These are phyloP conservation scores for Watsonalla cultraria DNA, from an alignment of 2,888 invertebrate genomes.

Conservation along the genomic window DNA sequence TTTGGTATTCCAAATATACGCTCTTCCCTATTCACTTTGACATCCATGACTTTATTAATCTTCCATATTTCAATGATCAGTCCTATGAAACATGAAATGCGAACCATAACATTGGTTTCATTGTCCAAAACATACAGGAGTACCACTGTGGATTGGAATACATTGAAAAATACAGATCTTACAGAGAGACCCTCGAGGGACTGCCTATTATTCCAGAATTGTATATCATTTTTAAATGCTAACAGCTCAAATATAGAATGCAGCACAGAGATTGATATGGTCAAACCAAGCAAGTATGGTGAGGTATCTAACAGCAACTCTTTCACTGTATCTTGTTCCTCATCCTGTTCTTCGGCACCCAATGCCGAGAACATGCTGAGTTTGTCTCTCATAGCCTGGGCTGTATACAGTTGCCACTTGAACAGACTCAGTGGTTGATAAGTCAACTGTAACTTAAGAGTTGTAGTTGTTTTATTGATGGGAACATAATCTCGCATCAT, in stretches of 20 bases:
- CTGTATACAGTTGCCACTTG: conserved; percentile 99
- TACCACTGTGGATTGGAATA: conserved; percentile 97
- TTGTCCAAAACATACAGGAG: conserved; percentile 98
- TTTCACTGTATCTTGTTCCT: conserved; percentile 93
- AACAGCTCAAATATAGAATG: conserved; percentile 99
- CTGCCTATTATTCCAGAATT: conserved; percentile 99
- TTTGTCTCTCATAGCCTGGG: conserved; percentile 95
- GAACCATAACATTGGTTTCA: conserved; percentile 97
- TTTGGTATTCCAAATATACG: conserved; percentile 90
- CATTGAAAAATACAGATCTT: conserved; percentile 98
- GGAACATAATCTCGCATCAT: conserved; percentile 96
- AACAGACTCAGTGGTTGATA: conserved; percentile 96
- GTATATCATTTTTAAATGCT: conserved; percentile 99
- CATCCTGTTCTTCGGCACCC: conserved; percentile 87
- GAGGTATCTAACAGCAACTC: conserved; percentile 98
- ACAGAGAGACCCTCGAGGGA: conserved; percentile 98
- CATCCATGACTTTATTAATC: conserved; percentile 94
- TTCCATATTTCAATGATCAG: conserved; percentile 99
- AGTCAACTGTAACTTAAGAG: conserved; percentile 83
- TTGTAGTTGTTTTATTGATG: conserved; percentile 90
- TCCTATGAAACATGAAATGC: conserved; percentile 96
- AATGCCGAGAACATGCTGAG: conserved; percentile 84
- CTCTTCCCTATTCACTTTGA: conserved; percentile 86
- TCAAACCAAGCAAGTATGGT: conserved; percentile 94
- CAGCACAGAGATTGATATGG: conserved; percentile 93